Evolutionary conservation across 2,113 vertebrate genomes (phyloP), one percentile per base, ranked within the genome.

Genomic region (Sander vitreus): DNA sequence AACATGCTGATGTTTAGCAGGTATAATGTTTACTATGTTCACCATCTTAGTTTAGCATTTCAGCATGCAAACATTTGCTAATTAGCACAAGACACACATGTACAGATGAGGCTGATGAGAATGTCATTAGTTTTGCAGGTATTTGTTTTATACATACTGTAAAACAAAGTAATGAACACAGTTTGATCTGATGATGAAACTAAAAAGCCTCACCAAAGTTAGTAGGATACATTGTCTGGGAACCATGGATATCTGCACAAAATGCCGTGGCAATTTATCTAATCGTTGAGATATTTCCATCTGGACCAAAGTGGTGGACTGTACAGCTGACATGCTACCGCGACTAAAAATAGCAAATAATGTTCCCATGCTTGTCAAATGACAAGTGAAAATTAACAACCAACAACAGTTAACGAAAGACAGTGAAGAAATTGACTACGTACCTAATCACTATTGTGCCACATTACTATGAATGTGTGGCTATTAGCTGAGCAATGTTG

Each of bases 401-500:
- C 15, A 66, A 6, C 39, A 54, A 51, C 39, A 76, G 68, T 66
- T 53, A 43, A n/a, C 25, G 11, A 86, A 39, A 68, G 69, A 70
- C 60, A 76, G 25, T 21, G 23, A 54, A 53, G 3, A 71, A 69
- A 69, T 51, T 59, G 64, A 50, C 33, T 73, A 47, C 64, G 60
- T 67, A 65, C 30, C 48, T 86, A 39, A 72, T 50, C 27, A 60
- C 43, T 77, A 81, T 84, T 69, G 53, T 14, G 7, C 58, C 50
- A 65, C 25, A 75, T 66, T 51, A 30, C 14, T 30, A 10, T 67
- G 8, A 76, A 67, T 51, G 39, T 47, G 48, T 10, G 19, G 68
- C 55, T 58, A 64, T 72, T 73, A 76, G 62, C 76, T 73, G 70
- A 77, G 21, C 78, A 77, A 75, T 23, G 50, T 16, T 23, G 18